A percentile compares a stretch with the other conserved stretches of the same genome.
phyloP scores from a whole-genome alignment of 1,140 invertebrate genomes.

The Lanistes nyassanus region DNA sequence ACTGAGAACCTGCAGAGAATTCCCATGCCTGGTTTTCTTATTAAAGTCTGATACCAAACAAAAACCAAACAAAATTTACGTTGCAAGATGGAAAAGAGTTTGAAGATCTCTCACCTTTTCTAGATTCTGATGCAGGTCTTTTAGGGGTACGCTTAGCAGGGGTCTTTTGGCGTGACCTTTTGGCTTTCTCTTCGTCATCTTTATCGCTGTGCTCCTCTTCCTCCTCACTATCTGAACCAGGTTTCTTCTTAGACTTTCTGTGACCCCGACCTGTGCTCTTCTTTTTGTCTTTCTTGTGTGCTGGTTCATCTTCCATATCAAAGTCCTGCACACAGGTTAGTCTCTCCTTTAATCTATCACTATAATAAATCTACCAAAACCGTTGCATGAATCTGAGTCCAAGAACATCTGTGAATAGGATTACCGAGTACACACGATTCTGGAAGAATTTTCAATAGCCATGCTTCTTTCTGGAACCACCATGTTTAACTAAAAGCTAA shows the following conservation, averaged over 20 bases:
- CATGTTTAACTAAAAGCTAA: not conserved
- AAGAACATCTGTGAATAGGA: too few relatives aligned
- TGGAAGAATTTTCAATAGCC: not conserved
- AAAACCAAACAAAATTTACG: too few relatives aligned
- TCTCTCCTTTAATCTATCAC: not conserved
- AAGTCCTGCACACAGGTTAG: conserved; percentile 31
- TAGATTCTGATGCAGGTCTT: conserved; percentile 18
- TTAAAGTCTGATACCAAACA: too few relatives aligned
- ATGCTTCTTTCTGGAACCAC: not conserved
- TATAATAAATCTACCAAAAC: too few relatives aligned
- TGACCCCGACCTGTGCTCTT: not conserved
- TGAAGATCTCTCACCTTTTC: conserved; percentile 30
- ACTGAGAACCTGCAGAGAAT: too few relatives aligned
- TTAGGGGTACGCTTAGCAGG: conserved; percentile 16
- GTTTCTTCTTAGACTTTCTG: not conserved
- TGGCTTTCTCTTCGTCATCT: conserved; percentile 50
- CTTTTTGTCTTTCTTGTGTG: conserved; percentile 9
- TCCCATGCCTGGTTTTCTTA: too few relatives aligned
- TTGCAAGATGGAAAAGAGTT: too few relatives aligned
- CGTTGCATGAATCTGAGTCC: too few relatives aligned
- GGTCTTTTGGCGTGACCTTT: conserved; percentile 36
- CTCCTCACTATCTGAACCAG: conserved; percentile 23
- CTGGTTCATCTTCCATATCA: conserved; percentile 35
- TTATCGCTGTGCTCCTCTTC: conserved; percentile 64
- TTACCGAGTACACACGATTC: too few relatives aligned